Percentiles rank a stretch among this genome's conserved stretches.
phyloP scores from a whole-genome alignment of 1,140 invertebrate species.

The Batillaria attramentaria region DNA sequence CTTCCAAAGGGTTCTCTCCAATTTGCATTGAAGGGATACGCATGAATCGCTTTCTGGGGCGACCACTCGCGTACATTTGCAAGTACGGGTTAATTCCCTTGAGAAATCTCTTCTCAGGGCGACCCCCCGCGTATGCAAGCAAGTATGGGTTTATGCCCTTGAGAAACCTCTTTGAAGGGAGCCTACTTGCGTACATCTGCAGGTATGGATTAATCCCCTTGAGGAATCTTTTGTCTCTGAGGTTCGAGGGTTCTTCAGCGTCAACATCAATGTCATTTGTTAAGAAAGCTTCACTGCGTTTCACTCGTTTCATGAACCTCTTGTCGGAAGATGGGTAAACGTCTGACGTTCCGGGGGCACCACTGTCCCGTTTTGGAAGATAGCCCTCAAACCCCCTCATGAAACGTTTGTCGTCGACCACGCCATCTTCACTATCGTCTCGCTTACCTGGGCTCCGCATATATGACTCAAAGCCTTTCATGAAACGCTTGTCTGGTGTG shows the following conservation, averaged over 20 bases:
- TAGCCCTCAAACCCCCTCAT: background rate
- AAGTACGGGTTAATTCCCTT: constrained; percentile 16
- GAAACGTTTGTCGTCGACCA: background rate
- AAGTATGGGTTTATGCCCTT: too few relatives aligned
- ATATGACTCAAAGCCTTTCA: background rate
- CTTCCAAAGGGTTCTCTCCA: background rate
- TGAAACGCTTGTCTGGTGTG: background rate
- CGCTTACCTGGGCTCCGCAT: background rate
- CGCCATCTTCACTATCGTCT: background rate
- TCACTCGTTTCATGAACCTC: background rate
- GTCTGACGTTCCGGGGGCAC: too few relatives aligned
- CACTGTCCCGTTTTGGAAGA: background rate
- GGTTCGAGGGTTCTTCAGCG: background rate
- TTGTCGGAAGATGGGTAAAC: too few relatives aligned
- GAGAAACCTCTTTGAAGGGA: too few relatives aligned
- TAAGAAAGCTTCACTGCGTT: background rate
- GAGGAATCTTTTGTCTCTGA: constrained; percentile 11
- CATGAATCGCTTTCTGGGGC: background rate
- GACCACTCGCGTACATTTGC: background rate
- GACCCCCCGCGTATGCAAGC: too few relatives aligned
- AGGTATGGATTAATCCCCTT: constrained; percentile 11
- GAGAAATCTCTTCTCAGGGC: constrained; percentile 12
- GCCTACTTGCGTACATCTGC: background rate
- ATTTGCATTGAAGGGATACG: constrained; percentile 9
- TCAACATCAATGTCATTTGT: too few relatives aligned